Evolutionary conservation across 2,888 invertebrate species (phyloP), one percentile per base, ranked within the genome.

Genomic region (Drosophila prostipennis): DNA sequence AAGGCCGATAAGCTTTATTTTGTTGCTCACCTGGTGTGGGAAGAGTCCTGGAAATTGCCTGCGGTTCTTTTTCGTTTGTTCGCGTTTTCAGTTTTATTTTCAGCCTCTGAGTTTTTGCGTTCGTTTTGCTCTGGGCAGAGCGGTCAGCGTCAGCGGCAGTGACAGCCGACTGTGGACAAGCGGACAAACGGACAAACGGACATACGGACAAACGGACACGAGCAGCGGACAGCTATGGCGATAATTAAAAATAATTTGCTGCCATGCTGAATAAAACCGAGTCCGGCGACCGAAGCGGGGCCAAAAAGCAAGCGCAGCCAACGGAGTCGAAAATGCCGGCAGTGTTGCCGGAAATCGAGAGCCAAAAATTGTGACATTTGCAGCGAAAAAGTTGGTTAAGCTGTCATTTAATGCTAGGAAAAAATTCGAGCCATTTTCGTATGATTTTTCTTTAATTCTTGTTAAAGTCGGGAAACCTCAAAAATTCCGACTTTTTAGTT

Each of bases 231-330:
- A 85, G 78, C 78, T 61, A 67, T 78, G 74, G 48, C 78, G 86
- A 81, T 82, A 82, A 82, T 82, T 82, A 82, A 86, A 82, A 82
- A 82, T 82, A 85, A 82, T 82, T 86, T 80, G 76, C 78, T 64
- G 78, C 58, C 60, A 57, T 51, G 73, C 58, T 68, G 79, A 79
- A 81, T 80, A 80, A 81, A 84, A 80, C 72, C 46, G 45, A 68
- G 73, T 56, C 64, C 65, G 56, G 40, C 40, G 40, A 45, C n/a
- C n/a, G 63, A 13, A 26, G 42, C 29, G 68, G 48, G 40, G 56
- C 55, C 56, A 48, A 53, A 49, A 56, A 43, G 37, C 57, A 42
- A 42, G 43, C 49, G 36, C 46, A 40, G 39, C 32, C 52, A 42
- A 43, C 53, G 19, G 43, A 63, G 36, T 40, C 52, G 32, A 29